Conservation (phyloP, 1,140 invertebrate genomes). For the Rhopalosiphum padi region DNA sequence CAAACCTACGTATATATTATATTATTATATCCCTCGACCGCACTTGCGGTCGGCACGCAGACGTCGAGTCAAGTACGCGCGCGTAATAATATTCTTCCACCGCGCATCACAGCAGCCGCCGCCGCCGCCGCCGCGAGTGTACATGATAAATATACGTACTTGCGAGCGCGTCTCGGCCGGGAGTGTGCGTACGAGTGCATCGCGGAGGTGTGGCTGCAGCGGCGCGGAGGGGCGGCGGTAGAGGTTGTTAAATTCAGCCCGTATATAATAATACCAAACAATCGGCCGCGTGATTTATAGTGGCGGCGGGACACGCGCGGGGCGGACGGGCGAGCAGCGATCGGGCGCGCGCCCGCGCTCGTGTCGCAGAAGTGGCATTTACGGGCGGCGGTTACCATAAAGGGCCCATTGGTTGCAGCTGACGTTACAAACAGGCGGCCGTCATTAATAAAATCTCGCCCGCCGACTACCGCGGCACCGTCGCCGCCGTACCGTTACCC, state of each 20-base stretch:
- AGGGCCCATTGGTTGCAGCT: slow-evolving; percentile 56
- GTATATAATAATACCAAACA: slow-evolving; percentile 12
- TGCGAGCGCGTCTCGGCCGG: not conserved
- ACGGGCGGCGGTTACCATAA: slow-evolving; percentile 52
- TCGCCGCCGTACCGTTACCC: not conserved
- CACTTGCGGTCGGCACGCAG: not conserved
- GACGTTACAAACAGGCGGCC: slow-evolving; percentile 54
- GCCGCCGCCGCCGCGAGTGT: not conserved
- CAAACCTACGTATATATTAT: not conserved
- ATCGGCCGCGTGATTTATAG: slow-evolving; percentile 51
- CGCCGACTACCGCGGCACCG: not conserved
- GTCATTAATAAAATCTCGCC: slow-evolving; percentile 57
- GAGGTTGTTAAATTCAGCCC: slow-evolving; percentile 11
- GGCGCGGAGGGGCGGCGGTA: not conserved
- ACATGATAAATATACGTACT: not conserved
- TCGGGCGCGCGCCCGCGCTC: not conserved
- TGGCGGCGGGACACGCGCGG: not conserved
- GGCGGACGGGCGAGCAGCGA: not conserved
- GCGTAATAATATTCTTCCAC: not conserved
- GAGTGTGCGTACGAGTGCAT: not conserved
- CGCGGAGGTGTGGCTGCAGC: not conserved
- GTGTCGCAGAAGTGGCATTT: slow-evolving; percentile 54
- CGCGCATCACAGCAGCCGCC: not conserved
- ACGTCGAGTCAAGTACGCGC: not conserved
- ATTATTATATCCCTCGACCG: not conserved